A percentile compares a stretch with the other conserved stretches of the same genome.
These are phyloP conservation scores for Nasua narica DNA, from an alignment of 2,797 vertebrate species.

Conservation along the genomic window DNA sequence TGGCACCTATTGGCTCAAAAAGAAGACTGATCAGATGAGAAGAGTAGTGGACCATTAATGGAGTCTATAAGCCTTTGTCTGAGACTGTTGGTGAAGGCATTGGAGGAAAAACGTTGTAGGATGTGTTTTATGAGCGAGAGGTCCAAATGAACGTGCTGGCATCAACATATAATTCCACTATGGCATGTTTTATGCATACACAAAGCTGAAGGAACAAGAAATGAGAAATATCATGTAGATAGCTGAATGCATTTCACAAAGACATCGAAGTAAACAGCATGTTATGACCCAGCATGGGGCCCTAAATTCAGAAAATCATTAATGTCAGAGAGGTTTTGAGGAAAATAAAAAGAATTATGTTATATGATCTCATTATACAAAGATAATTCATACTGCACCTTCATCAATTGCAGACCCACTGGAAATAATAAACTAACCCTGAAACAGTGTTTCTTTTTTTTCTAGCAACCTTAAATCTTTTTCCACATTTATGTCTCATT, in stretches of 20 bases:
- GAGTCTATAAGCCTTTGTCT: slow-evolving; percentile 89
- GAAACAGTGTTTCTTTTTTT: not conserved
- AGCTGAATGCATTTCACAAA: slow-evolving; percentile 92
- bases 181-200: slow-evolving; percentile 91
- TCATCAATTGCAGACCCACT: not conserved
- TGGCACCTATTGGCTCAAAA: slow-evolving; percentile 86
- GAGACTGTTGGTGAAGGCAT: slow-evolving; percentile 85
- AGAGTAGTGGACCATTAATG: slow-evolving; percentile 86
- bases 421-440: not conserved
- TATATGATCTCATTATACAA: not conserved
- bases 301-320: not conserved
- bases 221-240: slow-evolving; percentile 92
- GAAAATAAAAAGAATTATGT: not conserved
- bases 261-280: slow-evolving; percentile 92
- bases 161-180: slow-evolving; percentile 92
- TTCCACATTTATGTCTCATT: not conserved
- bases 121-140: slow-evolving; percentile 93
- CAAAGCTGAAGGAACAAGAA: slow-evolving; percentile 93
- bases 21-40: slow-evolving; percentile 91
- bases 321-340: not conserved
- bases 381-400: not conserved
- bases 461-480: not conserved
- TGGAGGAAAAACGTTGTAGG: slow-evolving; percentile 90
- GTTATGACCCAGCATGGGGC: slow-evolving; percentile 75
- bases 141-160: slow-evolving; percentile 90